A percentile compares a stretch with the other conserved stretches of the same genome.
Evolutionary conservation across 1,140 invertebrate species (phyloP).

Genomic region (Euwallacea fornicatus): DNA sequence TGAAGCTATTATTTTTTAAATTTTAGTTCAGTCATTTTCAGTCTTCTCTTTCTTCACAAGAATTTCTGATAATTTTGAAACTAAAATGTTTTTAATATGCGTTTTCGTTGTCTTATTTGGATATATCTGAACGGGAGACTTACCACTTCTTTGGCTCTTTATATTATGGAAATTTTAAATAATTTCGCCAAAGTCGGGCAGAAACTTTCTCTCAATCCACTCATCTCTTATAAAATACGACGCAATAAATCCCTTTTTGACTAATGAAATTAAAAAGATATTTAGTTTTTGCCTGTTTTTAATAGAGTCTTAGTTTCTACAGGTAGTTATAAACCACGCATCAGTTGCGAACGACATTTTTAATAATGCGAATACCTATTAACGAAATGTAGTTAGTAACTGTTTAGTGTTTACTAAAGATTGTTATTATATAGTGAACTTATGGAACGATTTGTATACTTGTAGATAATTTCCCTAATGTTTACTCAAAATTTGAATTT

Average conservation of each 20-base stretch:
- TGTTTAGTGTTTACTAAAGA: slow-evolving; percentile 33
- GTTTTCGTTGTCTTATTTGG: slow-evolving; percentile 13
- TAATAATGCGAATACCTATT: not conserved
- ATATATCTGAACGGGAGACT: slow-evolving; percentile 6
- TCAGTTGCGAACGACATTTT: slow-evolving; percentile 14
- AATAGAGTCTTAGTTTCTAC: not conserved
- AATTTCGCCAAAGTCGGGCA: not conserved
- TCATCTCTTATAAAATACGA: not conserved
- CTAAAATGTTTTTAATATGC: not conserved
- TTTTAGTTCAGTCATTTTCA: too few species aligned
- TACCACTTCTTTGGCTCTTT: slow-evolving; percentile 14
- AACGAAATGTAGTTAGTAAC: slow-evolving; percentile 6
- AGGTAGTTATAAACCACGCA: not conserved
- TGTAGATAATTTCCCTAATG: slow-evolving; percentile 46
- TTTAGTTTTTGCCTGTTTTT: slow-evolving; percentile 6
- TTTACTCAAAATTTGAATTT: slow-evolving; percentile 44
- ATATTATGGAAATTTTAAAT: not conserved
- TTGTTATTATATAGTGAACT: slow-evolving; percentile 51
- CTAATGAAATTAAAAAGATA: not conserved
- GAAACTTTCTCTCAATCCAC: not conserved
- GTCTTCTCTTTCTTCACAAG: not conserved
- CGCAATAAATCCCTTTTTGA: slow-evolving; percentile 3
- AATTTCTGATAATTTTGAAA: not conserved
- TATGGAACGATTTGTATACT: slow-evolving; percentile 51
- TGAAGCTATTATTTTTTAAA: too few species aligned